Evolutionary conservation across 2,888 invertebrate genomes (phyloP).

Genomic region (Escarpia spicata): DNA sequence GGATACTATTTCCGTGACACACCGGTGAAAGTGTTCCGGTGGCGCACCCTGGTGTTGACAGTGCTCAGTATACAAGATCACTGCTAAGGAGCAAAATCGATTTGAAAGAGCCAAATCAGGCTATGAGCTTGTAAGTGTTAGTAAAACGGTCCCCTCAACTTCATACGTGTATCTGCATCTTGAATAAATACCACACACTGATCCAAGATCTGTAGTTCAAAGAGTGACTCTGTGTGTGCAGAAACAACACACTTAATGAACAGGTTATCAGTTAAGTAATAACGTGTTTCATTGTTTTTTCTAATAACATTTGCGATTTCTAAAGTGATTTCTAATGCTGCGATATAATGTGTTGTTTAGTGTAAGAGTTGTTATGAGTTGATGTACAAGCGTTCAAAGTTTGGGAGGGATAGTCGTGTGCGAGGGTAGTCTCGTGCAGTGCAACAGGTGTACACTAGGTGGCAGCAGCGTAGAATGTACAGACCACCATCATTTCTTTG

Average conservation of each 20-base stretch:
- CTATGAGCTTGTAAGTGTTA: not conserved
- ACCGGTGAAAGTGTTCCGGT: too few relatives aligned
- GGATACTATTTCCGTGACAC: too few relatives aligned
- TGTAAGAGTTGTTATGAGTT: not conserved
- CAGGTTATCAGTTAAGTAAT: not conserved
- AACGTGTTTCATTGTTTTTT: not conserved
- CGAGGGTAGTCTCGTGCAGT: not conserved
- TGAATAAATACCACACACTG: not conserved
- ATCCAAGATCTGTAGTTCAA: not conserved
- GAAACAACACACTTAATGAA: not conserved
- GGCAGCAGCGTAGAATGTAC: too few relatives aligned
- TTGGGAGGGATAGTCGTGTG: not conserved
- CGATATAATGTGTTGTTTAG: conserved; percentile 13
- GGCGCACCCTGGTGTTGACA: too few relatives aligned
- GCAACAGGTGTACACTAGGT: not conserved
- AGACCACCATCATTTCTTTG: not conserved
- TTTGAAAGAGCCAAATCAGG: not conserved
- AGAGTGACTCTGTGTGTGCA: not conserved
- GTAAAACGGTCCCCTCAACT: not conserved
- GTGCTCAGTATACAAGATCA: too few relatives aligned
- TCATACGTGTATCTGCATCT: not conserved
- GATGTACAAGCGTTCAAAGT: conserved; percentile 5
- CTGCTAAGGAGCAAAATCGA: too few relatives aligned
- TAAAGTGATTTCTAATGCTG: not conserved
- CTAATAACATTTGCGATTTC: not conserved